These are phyloP conservation scores for Nansenia antarctica DNA, from an alignment of 2,113 vertebrate genomes.

Conservation along the genomic window DNA sequence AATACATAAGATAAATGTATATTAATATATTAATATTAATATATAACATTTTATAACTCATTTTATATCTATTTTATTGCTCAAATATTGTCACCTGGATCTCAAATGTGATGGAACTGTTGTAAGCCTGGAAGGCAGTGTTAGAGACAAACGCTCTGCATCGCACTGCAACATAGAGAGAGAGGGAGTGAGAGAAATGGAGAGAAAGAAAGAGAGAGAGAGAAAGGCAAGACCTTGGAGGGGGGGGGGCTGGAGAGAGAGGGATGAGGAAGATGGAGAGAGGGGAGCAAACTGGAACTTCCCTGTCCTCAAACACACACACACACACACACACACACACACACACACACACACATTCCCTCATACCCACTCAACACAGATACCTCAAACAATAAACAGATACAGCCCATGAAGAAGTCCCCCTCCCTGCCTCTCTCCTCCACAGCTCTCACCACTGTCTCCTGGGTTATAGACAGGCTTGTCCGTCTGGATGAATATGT, in stretches of 20 bases:
- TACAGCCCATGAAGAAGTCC: not conserved
- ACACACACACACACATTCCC: too few species aligned
- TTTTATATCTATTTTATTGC: not conserved
- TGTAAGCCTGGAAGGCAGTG: slow-evolving; percentile 53
- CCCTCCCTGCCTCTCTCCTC: not conserved
- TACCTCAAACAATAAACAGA: too few species aligned
- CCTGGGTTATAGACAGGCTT: slow-evolving; percentile 77
- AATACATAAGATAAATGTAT: not conserved
- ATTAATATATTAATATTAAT: not conserved
- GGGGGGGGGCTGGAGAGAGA: not conserved
- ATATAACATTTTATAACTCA: too few species aligned
- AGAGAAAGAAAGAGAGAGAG: not conserved
- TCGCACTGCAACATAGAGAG: slow-evolving; percentile 59
- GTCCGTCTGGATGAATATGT: slow-evolving; percentile 78
- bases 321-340: too few species aligned
- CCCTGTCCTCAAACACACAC: not conserved
- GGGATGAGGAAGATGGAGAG: not conserved
- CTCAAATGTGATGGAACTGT: slow-evolving; percentile 57
- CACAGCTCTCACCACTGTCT: slow-evolving; percentile 55
- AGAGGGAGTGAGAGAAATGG: not conserved
- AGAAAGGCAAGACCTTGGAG: not conserved
- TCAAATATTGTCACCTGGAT: slow-evolving; percentile 56
- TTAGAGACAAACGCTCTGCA: slow-evolving; percentile 66
- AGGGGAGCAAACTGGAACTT: not conserved
- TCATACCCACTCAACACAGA: too few species aligned